Evolutionary conservation across 2,888 invertebrate genomes (phyloP).

Genomic region (Oxystoma pomonae): DNA sequence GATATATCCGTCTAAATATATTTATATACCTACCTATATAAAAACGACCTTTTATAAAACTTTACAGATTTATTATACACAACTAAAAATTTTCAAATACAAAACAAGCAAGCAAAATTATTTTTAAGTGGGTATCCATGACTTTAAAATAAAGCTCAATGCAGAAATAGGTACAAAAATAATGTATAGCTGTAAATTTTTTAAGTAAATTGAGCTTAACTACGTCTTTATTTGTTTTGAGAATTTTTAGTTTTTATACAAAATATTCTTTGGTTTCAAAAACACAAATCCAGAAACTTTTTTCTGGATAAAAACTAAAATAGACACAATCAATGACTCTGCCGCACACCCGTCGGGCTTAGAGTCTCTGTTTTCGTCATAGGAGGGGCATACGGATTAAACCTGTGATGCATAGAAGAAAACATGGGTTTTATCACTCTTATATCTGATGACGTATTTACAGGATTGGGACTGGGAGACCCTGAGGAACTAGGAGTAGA

Average conservation of each 20-base stretch:
- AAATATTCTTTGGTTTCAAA: constrained; percentile 39
- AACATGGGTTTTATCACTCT: constrained; percentile 49
- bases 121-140: no score
- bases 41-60: no score
- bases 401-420: constrained; percentile 47
- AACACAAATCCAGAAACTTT: background rate
- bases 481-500: constrained; percentile 58
- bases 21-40: no score
- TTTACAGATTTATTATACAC: no score
- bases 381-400: constrained; percentile 46
- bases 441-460: constrained; percentile 43
- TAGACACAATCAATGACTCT: constrained; percentile 34
- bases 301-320: background rate
- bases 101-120: no score
- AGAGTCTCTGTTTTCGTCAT: constrained; percentile 32
- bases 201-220: no score
- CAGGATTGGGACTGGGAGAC: constrained; percentile 52
- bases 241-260: constrained; percentile 31
- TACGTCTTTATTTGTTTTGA: background rate
- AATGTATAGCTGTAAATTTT: no score
- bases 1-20: no score
- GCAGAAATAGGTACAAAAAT: no score
- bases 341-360: constrained; percentile 34
- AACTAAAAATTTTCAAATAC: no score
- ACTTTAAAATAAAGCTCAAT: no score